Evolutionary conservation across 2,113 vertebrate species (phyloP).

Genomic region (Dolichotis patagonum): DNA sequence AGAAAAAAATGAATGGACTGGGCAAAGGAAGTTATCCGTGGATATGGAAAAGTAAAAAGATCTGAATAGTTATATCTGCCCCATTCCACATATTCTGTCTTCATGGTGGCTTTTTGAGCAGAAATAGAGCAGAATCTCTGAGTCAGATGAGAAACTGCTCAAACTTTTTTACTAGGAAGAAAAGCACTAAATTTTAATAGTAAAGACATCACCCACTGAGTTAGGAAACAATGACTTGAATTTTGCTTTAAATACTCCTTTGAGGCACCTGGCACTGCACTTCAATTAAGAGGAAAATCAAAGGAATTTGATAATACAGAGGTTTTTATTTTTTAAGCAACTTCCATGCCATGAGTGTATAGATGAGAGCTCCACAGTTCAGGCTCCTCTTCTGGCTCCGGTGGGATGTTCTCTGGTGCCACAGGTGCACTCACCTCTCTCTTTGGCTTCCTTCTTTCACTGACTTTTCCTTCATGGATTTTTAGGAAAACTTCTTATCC

Average conservation of each 20-base stretch:
- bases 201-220: neutral
- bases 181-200: neutral
- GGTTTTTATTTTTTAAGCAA: conserved; percentile 40
- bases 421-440: conserved; percentile 90
- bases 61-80: neutral
- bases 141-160: neutral
- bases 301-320: conserved; percentile 69
- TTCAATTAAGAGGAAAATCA: neutral
- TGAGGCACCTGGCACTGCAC: rapidly evolving
- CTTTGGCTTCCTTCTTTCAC: conserved; percentile 91
- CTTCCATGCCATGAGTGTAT: conserved; percentile 93
- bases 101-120: neutral
- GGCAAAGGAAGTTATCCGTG: neutral
- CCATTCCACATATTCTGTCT: neutral
- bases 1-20: neutral
- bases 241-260: neutral
- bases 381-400: conserved; percentile 90
- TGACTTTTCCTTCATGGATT: conserved; percentile 92
- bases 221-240: neutral
- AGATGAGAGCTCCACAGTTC: conserved; percentile 92
- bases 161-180: neutral
- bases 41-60: neutral
- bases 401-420: conserved; percentile 89
- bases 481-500: conserved; percentile 95
- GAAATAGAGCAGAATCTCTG: neutral